Evolutionary conservation across 2,797 vertebrate genomes (phyloP), one percentile per base, ranked within the genome.

Genomic region (Menidia menidia): DNA sequence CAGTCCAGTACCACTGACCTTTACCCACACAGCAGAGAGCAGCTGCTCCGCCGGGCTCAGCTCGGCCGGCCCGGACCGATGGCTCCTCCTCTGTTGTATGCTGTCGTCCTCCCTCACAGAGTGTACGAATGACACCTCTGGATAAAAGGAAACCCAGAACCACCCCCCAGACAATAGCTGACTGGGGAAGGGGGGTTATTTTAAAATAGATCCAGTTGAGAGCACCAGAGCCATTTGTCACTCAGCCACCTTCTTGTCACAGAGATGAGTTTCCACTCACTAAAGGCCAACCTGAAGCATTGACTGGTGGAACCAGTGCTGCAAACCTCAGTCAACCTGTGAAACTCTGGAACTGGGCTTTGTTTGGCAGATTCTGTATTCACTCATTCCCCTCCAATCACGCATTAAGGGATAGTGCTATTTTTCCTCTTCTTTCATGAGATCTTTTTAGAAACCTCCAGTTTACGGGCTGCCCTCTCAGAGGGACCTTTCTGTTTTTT

Each of bases 41-140:
- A 32, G 33, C 56, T 7, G 63, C 41, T 33, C 2, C 53, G 50
- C 57, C 12, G 12, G 4, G 4, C 32, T 39, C 57, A 13, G 32
- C 39, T 30, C 0, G 2, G 39, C 61, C 1, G 53, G 53, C 51
- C 51, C 61, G 73, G 60, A 63, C 59, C 33, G 19, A 6, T 15
- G 3, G 0, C 51, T 66, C 16, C 72, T 73, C 61, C 18, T 78
- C 77, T 55, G 25, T 72, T 78, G 69, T 80, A 0, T 71, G 75
- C 80, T 87, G 84, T 87, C 79, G 71, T 75, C 57, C 68, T 71
- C 77, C 67, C 71, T 77, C 14, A 30, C 60, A 11, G 33, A n/a
- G 63, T 33, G 25, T n/a, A 61, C 65, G 48, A 81, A 73, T 77
- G 58, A 64, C 66, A 75, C 60, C 53, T 71, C 4, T 45, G 67